These are phyloP conservation scores for Pogona vitticeps DNA, from an alignment of 2,113 vertebrate species.

Conservation along the genomic window DNA sequence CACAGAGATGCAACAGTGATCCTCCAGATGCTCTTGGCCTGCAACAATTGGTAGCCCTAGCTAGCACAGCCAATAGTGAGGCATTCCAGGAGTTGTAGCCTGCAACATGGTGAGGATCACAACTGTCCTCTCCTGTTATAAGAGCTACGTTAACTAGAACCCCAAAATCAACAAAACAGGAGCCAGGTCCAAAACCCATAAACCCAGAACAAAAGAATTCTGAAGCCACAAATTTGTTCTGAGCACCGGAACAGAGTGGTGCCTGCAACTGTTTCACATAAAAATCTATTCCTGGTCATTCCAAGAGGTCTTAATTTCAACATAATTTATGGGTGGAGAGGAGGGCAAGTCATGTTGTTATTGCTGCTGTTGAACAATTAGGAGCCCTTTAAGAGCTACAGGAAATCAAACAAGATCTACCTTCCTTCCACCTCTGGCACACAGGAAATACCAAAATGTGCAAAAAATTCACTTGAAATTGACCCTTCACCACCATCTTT, in stretches of 20 bases:
- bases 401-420: background rate
- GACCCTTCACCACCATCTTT: background rate
- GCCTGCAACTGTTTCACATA: background rate
- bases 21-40: no score
- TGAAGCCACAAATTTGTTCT: background rate
- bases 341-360: background rate
- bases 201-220: background rate
- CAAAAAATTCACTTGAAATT: constrained; percentile 1
- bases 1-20: no score
- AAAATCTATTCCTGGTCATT: background rate
- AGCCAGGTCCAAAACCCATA: background rate
- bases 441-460: constrained; percentile 16
- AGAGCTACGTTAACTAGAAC: background rate
- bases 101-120: no score
- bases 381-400: background rate
- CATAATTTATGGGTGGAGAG: background rate
- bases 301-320: background rate
- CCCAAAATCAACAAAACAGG: background rate
- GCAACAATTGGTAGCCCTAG: no score
- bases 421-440: background rate
- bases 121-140: no score
- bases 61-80: no score
- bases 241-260: background rate
- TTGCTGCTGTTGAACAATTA: background rate
- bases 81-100: no score